phyloP scores from a whole-genome alignment of 1,140 invertebrate species.

The Dendrolimus kikuchii region DNA sequence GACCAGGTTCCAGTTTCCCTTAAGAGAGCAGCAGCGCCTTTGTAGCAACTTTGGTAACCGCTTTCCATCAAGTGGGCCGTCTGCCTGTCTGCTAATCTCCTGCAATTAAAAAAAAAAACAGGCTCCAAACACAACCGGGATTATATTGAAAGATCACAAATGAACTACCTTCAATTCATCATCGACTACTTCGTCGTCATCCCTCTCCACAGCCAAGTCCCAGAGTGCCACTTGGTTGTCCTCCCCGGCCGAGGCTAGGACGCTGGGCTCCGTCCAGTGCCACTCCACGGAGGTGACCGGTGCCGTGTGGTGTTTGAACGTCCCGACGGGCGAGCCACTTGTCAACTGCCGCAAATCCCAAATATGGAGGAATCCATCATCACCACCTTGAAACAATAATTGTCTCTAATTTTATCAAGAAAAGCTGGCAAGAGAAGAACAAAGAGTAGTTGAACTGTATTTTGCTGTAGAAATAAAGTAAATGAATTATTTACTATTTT shows the following conservation, averaged over 20 bases:
- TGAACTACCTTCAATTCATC: constrained; percentile 74
- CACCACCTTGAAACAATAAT: constrained; percentile 80
- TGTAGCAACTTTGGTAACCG: no score
- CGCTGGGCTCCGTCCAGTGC: constrained; percentile 93
- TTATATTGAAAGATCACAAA: not conserved
- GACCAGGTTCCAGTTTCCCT: no score
- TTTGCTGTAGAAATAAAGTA: not conserved
- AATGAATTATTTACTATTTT: not conserved
- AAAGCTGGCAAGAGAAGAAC: no score
- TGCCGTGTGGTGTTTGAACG: constrained; percentile 94
- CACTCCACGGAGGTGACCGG: constrained; percentile 98
- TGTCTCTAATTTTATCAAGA: not conserved
- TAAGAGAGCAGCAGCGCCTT: no score
- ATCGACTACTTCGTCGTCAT: constrained; percentile 74
- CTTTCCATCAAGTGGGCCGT: no score
- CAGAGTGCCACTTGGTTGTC: constrained; percentile 98
- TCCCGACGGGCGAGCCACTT: constrained; percentile 86
- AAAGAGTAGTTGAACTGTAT: no score
- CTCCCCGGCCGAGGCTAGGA: constrained; percentile 93
- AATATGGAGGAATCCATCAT: constrained; percentile 94
- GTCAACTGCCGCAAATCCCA: constrained; percentile 97
- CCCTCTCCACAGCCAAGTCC: constrained; percentile 95
- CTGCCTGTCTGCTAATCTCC: no score
- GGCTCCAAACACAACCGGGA: no score
- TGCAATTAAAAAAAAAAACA: no score